Evolutionary conservation across 2,888 invertebrate species (phyloP), one percentile per base, ranked within the genome.

Genomic region (Xestia rhomboidea): DNA sequence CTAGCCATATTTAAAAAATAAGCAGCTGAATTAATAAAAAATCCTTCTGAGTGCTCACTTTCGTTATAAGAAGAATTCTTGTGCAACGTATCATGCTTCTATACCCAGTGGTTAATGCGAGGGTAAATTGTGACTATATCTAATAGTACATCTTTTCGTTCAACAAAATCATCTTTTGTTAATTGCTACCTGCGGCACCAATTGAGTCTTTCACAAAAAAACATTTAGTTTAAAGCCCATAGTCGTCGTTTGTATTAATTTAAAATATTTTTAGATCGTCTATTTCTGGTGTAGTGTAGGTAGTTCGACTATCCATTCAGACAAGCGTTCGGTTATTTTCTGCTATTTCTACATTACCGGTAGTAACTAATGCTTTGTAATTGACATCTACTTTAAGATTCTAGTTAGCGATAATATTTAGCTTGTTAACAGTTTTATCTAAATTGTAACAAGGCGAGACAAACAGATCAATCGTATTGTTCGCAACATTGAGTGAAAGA

Each of bases 181-280:
- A 41, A 51, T 34, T 41, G 34, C 13, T 34, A 38, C 34, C 18
- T 63, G 57, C 1, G 3, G 38, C 49, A 57, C 34, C 27, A 24
- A 70, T 21, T 11, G n/a, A 27, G 6, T 41, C 11, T 44, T 27
- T 41, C 24, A 49, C 27, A 41, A 21, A 64, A 24, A 46, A n/a
- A 66, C 44, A 62, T 83, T 83, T 41, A 73, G 60, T 27, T 77
- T 54, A 18, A 41, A 73, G 60, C n/a, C 15, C 57, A 54, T 27
- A 30, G 10, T 3, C 41, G 51, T 60, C 67, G 60, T 79, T 64
- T 54, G 63, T 69, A 38, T 68, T 2, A 66, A 60, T 68, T n/a
- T n/a, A n/a, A n/a, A n/a, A n/a, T 80, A 75, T 82, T 80, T 80
- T 51, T 69, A 67, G 68, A 34, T 34, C 24, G 11, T 68, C 62